Conservation (phyloP, 2,797 vertebrate genomes). For the Pteronotus mesoamericanus region DNA sequence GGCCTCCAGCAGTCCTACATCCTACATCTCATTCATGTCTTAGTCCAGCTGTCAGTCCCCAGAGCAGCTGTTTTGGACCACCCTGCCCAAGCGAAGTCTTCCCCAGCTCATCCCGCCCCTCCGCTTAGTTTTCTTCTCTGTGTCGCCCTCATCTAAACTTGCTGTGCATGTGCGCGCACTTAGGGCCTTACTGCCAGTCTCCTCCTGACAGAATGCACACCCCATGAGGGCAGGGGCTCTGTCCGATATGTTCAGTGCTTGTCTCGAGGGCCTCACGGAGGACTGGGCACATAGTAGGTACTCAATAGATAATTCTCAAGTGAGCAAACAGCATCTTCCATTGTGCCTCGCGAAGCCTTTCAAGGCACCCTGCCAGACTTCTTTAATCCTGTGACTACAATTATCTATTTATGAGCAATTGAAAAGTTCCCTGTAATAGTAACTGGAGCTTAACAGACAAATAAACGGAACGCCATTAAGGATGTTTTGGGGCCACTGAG, state of each 20-base stretch:
- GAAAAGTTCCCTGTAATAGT: constrained; percentile 88
- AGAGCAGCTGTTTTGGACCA: not conserved
- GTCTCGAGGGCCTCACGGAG: rapidly evolving
- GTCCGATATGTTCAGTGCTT: not conserved
- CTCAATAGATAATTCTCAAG: not conserved
- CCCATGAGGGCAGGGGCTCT: rapidly evolving
- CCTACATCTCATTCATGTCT: not conserved
- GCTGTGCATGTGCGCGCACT: rapidly evolving
- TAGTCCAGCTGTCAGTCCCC: not conserved
- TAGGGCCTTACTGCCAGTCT: too few species aligned
- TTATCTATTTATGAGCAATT: constrained; percentile 86
- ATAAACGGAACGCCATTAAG: constrained; percentile 83
- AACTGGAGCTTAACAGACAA: constrained; percentile 87
- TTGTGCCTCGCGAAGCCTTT: constrained; percentile 73
- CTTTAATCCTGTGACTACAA: constrained; percentile 85
- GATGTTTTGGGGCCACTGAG: constrained; percentile 84
- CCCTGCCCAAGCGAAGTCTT: rapidly evolving
- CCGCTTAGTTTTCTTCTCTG: not conserved
- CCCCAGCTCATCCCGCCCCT: rapidly evolving
- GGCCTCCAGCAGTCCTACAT: not conserved
- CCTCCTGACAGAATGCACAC: rapidly evolving
- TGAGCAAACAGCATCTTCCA: not conserved
- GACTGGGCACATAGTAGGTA: not conserved
- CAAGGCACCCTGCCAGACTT: constrained; percentile 66
- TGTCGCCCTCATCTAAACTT: not conserved